Conservation (phyloP, 1,140 invertebrate species). For the Choristoneura fumiferana region DNA sequence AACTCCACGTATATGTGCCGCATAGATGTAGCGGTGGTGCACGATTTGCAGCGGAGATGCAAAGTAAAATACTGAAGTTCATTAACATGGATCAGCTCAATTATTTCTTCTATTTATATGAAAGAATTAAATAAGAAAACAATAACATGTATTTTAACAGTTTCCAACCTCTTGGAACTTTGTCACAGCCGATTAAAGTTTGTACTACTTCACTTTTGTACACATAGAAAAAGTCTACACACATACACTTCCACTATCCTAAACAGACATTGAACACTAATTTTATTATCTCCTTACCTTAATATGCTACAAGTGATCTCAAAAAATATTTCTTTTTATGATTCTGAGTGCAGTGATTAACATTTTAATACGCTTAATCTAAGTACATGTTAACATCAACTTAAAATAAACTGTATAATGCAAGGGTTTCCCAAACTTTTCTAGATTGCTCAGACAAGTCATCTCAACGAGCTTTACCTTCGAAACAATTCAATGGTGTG, state of each 20-base stretch:
- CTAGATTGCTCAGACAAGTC: neutral
- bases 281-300: neutral
- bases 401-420: neutral
- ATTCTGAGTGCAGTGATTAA: neutral
- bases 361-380: neutral
- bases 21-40: too few relatives aligned
- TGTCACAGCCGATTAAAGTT: neutral
- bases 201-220: neutral
- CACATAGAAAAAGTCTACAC: neutral
- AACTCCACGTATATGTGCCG: too few relatives aligned
- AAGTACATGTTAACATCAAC: neutral
- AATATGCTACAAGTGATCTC: conserved; percentile 3
- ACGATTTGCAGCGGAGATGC: too few relatives aligned
- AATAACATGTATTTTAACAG: too few relatives aligned
- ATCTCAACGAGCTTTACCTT: too few relatives aligned
- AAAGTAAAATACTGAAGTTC: too few relatives aligned
- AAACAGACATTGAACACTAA: conserved; percentile 12
- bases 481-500: too few relatives aligned
- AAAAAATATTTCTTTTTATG: conserved; percentile 1
- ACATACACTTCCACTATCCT: neutral
- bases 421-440: neutral
- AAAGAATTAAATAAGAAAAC: too few relatives aligned
- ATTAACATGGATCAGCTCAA: too few relatives aligned
- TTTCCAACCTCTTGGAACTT: neutral
- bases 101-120: too few relatives aligned